Evolutionary conservation across 2,113 vertebrate species (phyloP), one percentile per base, ranked within the genome.

Genomic region (Ascaphus truei): DNA sequence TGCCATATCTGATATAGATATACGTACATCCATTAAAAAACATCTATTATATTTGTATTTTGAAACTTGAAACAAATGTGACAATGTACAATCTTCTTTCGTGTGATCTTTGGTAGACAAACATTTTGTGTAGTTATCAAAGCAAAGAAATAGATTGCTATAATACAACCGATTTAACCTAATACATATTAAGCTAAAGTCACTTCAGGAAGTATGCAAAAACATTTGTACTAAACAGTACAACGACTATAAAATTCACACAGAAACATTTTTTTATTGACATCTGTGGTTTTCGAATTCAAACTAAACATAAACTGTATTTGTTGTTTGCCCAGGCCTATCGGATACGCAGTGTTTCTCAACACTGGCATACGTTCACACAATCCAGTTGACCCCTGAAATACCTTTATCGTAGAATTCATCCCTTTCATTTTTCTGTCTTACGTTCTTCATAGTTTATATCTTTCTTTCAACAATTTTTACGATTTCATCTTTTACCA

Each of bases 311-410:
- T n/a, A n/a, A n/a, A n/a, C n/a, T n/a, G n/a, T 59, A 60, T 61
- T 79, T 81, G 76, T 67, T 27, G 72, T 82, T 76, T 81, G 72
- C 77, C 75, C 75, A 80, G 82, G 72, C 76, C 82, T 81, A 51
- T 56, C 63, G 76, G 77, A 75, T 74, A 72, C 58, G 57, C 72
- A 81, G 75, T 76, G 75, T 77, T 48, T 80, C 73, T 77, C 68
- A 82, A 80, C 71, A 31, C 12, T 81, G 73, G 76, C 63, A 71
- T 77, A 75, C 73, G 72, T 83, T 81, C 79, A 77, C 72, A 73
- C 78, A 80, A 83, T 77, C 79, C 74, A 75, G 76, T 71, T 72
- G 76, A 80, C 77, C 76, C 74, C 77, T 48, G 52, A 68, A 72
- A 75, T 82, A 79, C 73, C 77, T 77, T 43, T 72, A 71, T 60